These are phyloP conservation scores for Eidolon dupreanum DNA, from an alignment of 2,797 vertebrate species.

Conservation along the genomic window DNA sequence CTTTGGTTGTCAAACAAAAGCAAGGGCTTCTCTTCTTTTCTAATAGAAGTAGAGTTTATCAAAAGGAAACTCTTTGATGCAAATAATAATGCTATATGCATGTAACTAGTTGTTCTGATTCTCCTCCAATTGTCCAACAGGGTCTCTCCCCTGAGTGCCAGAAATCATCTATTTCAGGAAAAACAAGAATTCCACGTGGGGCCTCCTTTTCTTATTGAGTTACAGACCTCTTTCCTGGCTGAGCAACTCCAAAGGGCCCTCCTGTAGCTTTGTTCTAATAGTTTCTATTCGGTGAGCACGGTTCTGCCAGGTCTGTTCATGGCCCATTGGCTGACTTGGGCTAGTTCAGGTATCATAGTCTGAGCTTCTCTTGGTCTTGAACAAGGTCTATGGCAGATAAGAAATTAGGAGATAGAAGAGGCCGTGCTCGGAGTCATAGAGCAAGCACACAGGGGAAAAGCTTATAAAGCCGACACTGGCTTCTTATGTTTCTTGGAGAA, in stretches of 20 bases:
- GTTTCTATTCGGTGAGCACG: neutral
- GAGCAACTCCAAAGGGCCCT: neutral
- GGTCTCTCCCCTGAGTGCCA: neutral
- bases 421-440: fast-evolving
- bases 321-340: neutral
- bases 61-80: neutral
- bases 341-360: neutral
- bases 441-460: neutral
- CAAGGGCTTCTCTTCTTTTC: neutral
- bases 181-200: neutral
- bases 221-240: neutral
- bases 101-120: neutral
- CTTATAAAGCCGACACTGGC: neutral
- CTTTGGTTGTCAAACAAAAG: neutral
- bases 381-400: neutral
- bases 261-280: neutral
- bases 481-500: neutral
- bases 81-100: neutral
- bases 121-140: neutral
- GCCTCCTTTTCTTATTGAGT: neutral
- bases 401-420: neutral
- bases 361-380: neutral
- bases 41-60: neutral
- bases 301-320: neutral
- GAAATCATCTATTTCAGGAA: neutral